phyloP scores from a whole-genome alignment of 2,888 invertebrate species.

The Ommatoiulus sabulosus region DNA sequence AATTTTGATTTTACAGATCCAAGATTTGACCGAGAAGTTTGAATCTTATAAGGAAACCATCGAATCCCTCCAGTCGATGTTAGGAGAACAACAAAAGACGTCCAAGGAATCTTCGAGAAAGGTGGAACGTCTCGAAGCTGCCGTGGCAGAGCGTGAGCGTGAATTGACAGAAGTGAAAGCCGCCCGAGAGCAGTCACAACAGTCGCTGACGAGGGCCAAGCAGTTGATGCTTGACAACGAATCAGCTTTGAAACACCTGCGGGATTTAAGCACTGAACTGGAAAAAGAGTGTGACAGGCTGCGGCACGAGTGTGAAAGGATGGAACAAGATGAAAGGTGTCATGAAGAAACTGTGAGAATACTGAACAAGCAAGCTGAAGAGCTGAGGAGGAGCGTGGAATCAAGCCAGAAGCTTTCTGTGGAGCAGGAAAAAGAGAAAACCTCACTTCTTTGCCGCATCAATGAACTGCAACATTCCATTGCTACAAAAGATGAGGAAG shows the following conservation, averaged over 20 bases:
- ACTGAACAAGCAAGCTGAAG: slow-evolving; percentile 1
- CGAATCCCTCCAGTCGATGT: slow-evolving; percentile 50
- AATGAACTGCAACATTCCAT: neutral
- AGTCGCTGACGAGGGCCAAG: slow-evolving; percentile 17
- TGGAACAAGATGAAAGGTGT: neutral
- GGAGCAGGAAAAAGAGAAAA: neutral
- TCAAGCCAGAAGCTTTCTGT: neutral
- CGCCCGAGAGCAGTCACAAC: neutral
- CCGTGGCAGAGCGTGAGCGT: neutral
- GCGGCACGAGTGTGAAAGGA: neutral
- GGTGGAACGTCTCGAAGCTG: neutral
- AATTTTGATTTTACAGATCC: slow-evolving; percentile 45
- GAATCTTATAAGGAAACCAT: slow-evolving; percentile 53
- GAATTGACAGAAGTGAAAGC: neutral
- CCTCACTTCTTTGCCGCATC: neutral
- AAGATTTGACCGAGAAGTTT: slow-evolving; percentile 54
- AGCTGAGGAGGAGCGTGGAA: slow-evolving; percentile 33
- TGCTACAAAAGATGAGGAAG: neutral
- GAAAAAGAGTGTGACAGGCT: neutral
- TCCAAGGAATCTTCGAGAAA: slow-evolving; percentile 5
- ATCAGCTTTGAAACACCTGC: slow-evolving; percentile 1
- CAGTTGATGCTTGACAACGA: slow-evolving; percentile 31
- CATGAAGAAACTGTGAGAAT: neutral
- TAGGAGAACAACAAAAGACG: slow-evolving; percentile 9
- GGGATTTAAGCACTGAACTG: slow-evolving; percentile 3